Evolutionary conservation across 2,797 vertebrate genomes (phyloP), one percentile per base, ranked within the genome.

Genomic region (Poecilia picta): DNA sequence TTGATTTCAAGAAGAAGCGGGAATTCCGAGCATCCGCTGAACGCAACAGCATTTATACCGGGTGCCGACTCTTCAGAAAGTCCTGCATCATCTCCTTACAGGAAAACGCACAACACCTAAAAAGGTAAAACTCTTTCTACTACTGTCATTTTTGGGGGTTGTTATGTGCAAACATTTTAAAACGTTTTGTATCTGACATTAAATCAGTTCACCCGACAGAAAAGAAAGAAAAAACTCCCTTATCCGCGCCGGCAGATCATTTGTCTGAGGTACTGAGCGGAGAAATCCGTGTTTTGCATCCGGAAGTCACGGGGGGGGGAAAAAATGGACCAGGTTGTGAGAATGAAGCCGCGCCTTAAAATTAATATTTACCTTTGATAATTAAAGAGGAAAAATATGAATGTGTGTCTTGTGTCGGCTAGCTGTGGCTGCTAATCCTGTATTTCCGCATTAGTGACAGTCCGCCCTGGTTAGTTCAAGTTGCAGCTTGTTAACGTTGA

Each of bases 391-490:
- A 68, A 2, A 1, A 43, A 0, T 1, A 0, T 2, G 33, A 0
- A 62, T 87, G 36, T 55, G 46, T 53, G 71, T n/a, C 45, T 18
- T 4, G 1, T 8, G 31, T 3, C 10, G 6, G 86, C 73, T 90
- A 90, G 88, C 89, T 57, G 2, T 4, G 25, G 41, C 7, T 55
- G 93, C 89, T 91, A 89, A 84, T 43, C 49, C 6, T 0, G 7
- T 59, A 90, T 73, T 95, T 95, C 95, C 95, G 94, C 94, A 93
- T 94, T 89, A 73, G 33, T 45, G 73, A 18, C 7, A 25, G 72
- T 83, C 77, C 85, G 82, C 84, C 89, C 85, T 87, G 55, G 36
- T 87, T 88, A 0, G 47, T 46, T 88, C 90, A 0, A 81, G 90
- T 74, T 74, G 75, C 0, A 71, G 83, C 90, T 75, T 75, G 91